Base-by-base conservation (phyloP, 2,113 vertebrate species). In the Bambusicola thoracicus region DNA sequence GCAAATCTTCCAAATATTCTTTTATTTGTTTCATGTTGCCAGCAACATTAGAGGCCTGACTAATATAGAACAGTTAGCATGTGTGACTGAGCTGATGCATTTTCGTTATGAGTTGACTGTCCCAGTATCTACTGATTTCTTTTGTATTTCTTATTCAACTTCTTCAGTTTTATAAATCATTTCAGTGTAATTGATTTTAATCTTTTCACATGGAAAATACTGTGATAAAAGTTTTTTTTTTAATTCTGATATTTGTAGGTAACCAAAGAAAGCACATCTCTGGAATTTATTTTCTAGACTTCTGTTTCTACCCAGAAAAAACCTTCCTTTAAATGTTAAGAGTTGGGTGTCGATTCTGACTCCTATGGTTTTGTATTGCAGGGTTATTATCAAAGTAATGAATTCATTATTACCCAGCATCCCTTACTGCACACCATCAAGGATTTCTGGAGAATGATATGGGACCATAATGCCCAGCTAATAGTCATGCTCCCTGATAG, bases 391-490 rank as follows among this genome's bases (percentile, higher is more conserved):
- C 98, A 98, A 86, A 99, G 97, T 94, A 98, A 93, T 66, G 98
- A 99, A 97, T 99, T 99, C 96, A 99, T 99, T 87, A 97, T 99
- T 93, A 99, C 99, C 81, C 99, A 99, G 88, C 98, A 98, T 95
- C 99, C 99, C 24, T 97, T 99, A 87, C 98, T 98, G 19, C 98
- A 97, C 65, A 99, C 99, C 58, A 98, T 98, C 75, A 99, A 98
- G 91, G 99, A 99, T 96, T 99, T 99, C 97, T 99, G 99, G 99
- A 98, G 97, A 93, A 99, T 99, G 99, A 98, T 99, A 81, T 99
- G 99, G 99, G 99, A 99, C 81, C 99, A 99, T 91, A 99, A 99
- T 18, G 97, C 97, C 61, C 99, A 98, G 87, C 92, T 99, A 81
- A 98, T 99, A 40, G 98, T 99, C 66, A 99, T 99, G 87, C 98